Conservation (phyloP, 1,140 invertebrate genomes). For the Danaus plexippus region DNA sequence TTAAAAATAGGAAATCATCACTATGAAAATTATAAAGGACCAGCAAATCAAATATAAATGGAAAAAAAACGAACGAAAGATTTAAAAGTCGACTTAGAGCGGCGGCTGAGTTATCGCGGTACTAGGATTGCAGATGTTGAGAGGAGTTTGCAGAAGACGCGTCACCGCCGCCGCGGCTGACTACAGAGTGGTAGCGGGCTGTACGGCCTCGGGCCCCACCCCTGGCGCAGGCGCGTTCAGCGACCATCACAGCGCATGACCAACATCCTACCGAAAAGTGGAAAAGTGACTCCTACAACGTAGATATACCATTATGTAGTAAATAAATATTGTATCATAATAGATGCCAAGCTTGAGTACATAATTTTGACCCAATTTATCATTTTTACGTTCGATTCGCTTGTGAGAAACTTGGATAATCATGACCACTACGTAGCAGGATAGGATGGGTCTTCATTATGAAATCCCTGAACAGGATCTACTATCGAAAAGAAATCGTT, state of each 20-base stretch:
- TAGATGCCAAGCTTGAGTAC: slow-evolving; percentile 37
- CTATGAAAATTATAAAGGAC: slow-evolving; percentile 44
- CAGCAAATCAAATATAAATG: slow-evolving; percentile 35
- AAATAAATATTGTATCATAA: slow-evolving; percentile 67
- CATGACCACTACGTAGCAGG: not conserved
- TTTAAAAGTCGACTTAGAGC: slow-evolving; percentile 39
- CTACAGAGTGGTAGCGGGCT: slow-evolving; percentile 61
- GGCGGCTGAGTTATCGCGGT: slow-evolving; percentile 56
- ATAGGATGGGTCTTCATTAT: not conserved
- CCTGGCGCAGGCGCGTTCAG: slow-evolving; percentile 56
- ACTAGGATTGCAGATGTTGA: slow-evolving; percentile 27
- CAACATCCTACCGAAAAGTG: slow-evolving; percentile 68
- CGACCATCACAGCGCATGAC: slow-evolving; percentile 51
- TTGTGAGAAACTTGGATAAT: slow-evolving; percentile 2
- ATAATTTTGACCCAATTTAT: slow-evolving; percentile 48
- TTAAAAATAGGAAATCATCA: slow-evolving; percentile 37
- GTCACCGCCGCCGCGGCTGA: slow-evolving; percentile 55
- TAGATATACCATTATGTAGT: slow-evolving; percentile 67
- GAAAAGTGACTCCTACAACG: slow-evolving; percentile 69
- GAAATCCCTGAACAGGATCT: slow-evolving; percentile 16
- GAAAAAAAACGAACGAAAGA: slow-evolving; percentile 47
- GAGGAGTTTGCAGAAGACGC: slow-evolving; percentile 37
- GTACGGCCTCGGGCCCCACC: slow-evolving; percentile 60
- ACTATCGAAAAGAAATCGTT: slow-evolving; percentile 4
- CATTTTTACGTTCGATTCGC: slow-evolving; percentile 21